These are phyloP conservation scores for Drosophila murphyi DNA, from an alignment of 1,140 invertebrate genomes.

Conservation along the genomic window DNA sequence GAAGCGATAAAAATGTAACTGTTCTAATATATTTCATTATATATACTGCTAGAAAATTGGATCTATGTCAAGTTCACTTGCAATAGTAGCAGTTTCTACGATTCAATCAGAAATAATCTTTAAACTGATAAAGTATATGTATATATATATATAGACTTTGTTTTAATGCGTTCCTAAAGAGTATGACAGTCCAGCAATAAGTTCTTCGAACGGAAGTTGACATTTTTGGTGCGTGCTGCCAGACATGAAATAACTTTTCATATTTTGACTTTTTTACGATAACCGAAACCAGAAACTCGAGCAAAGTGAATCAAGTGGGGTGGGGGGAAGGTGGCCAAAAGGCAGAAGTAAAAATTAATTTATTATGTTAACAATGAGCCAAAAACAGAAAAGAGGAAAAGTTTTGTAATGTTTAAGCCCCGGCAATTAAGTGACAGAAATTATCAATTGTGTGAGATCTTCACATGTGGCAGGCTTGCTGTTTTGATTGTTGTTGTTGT, in stretches of 20 bases:
- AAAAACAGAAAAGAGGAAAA: conserved; percentile 42
- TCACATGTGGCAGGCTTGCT: conserved; percentile 59
- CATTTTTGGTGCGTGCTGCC: conserved; percentile 47
- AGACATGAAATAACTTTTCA: conserved; percentile 50
- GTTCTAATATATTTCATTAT: too few species aligned
- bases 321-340: not conserved
- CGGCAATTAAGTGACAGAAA: conserved; percentile 78
- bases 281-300: conserved; percentile 15
- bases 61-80: too few species aligned
- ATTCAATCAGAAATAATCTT: too few species aligned
- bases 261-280: conserved; percentile 66
- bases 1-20: too few species aligned
- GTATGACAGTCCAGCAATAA: conserved; percentile 1
- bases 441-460: conserved; percentile 73
- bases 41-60: too few species aligned
- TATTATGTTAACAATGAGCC: conserved; percentile 72
- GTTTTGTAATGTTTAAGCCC: conserved; percentile 80
- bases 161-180: not conserved
- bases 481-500: not conserved
- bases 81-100: too few species aligned
- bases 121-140: too few species aligned
- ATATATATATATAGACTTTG: too few species aligned
- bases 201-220: conserved; percentile 49
- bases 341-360: conserved; percentile 63
- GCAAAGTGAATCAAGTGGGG: conserved; percentile 23